Evolutionary conservation across 2,797 vertebrate species (phyloP).

Genomic region (Leptatherina wallacei): DNA sequence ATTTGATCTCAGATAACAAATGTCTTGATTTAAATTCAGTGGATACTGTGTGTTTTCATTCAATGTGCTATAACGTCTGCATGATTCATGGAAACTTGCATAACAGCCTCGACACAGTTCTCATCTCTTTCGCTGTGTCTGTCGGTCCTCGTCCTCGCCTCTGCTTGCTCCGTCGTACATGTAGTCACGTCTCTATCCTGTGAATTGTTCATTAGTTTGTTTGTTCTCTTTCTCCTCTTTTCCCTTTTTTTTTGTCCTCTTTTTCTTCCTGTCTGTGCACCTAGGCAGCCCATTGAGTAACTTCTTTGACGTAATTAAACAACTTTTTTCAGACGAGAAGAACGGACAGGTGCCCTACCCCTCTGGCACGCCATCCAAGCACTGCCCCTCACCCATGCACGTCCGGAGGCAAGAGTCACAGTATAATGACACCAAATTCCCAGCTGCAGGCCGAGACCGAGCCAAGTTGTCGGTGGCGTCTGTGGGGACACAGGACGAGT

Average conservation of each 20-base stretch:
- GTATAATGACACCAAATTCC: constrained; percentile 91
- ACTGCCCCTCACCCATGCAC: constrained; percentile 80
- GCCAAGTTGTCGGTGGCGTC: constrained; percentile 87
- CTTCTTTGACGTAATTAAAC: constrained; percentile 99
- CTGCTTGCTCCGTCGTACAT: constrained; percentile 69
- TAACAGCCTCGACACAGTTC: constrained; percentile 4
- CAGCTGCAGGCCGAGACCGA: constrained; percentile 87
- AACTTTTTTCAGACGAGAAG: constrained; percentile 99
- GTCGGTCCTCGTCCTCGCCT: constrained; percentile 67
- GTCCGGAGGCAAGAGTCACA: constrained; percentile 89
- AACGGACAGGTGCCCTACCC: constrained; percentile 94
- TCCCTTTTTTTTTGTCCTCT: constrained; percentile 48
- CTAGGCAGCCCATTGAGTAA: constrained; percentile 97
- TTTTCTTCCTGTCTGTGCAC: constrained; percentile 89
- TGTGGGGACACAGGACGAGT: constrained; percentile 90
- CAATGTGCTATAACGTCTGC: constrained; percentile 30
- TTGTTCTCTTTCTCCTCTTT: constrained; percentile 78
- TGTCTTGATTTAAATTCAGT: not conserved
- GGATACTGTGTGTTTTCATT: constrained; percentile 8
- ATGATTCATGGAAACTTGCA: constrained; percentile 29
- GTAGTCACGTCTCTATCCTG: constrained; percentile 73
- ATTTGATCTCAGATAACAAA: not conserved
- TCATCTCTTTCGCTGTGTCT: constrained; percentile 63
- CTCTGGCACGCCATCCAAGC: constrained; percentile 91
- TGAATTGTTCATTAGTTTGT: constrained; percentile 91